Conservation (phyloP, 2,797 vertebrate species). For the Hippopotamyrus pictus region DNA sequence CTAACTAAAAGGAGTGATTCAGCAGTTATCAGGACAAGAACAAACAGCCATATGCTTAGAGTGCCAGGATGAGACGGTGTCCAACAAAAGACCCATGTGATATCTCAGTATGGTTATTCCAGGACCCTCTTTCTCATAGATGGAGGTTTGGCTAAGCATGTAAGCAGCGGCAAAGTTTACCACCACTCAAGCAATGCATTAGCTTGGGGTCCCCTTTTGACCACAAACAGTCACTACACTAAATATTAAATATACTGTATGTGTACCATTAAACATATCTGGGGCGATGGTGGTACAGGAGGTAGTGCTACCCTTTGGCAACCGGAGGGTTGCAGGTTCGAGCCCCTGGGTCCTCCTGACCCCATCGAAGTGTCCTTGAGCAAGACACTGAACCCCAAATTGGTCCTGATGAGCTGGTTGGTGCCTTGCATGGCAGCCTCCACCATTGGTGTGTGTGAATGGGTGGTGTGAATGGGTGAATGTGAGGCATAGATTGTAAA, state of each 20-base stretch:
- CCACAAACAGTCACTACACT: neutral
- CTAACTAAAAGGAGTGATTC: neutral
- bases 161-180: neutral
- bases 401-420: no score
- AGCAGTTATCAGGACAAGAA: neutral
- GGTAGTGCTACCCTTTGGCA: no score
- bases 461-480: no score
- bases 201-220: neutral
- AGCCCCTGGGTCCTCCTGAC: no score
- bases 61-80: neutral
- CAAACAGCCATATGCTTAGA: neutral
- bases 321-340: no score
- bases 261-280: neutral
- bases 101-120: neutral
- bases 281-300: no score
- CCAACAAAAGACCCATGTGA: neutral
- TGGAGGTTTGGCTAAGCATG: neutral
- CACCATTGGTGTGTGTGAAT: no score
- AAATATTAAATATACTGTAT: neutral
- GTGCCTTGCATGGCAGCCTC: no score
- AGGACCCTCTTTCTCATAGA: neutral
- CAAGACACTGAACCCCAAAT: no score
- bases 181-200: neutral
- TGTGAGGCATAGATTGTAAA: no score
- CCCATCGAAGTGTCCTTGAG: no score